Conservation (phyloP, 1,140 invertebrate genomes). For the Zaprionus tsacasi region DNA sequence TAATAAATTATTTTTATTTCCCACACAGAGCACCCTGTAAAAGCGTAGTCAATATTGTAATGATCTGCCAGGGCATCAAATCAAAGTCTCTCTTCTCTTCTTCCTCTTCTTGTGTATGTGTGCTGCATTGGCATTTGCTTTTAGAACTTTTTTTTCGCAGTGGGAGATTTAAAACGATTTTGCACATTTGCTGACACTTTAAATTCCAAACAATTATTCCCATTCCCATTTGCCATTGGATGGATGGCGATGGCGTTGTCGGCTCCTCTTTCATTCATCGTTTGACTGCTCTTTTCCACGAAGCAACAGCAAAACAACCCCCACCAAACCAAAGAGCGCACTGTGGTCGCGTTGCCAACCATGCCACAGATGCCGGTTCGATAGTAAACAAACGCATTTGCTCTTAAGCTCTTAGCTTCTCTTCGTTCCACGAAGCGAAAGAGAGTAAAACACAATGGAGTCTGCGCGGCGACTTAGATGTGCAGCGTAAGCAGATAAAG, state of each 20-base stretch:
- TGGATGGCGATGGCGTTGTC: not conserved
- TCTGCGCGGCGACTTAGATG: constrained; percentile 39
- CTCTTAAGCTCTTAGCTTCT: constrained; percentile 18
- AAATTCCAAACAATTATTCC: constrained; percentile 44
- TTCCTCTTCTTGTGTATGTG: not conserved
- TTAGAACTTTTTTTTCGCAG: not conserved
- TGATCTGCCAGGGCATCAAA: not conserved
- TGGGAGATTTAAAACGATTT: constrained; percentile 29
- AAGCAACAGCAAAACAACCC: constrained; percentile 41
- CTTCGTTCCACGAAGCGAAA: not conserved
- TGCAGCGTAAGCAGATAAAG: constrained; percentile 11
- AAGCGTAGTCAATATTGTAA: not conserved
- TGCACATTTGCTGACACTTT: constrained; percentile 48
- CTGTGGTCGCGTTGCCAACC: constrained; percentile 39
- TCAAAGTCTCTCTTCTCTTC: not conserved
- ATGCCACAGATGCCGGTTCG: not conserved
- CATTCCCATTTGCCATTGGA: constrained; percentile 11
- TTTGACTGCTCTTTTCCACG: constrained; percentile 11
- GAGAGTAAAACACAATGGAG: constrained; percentile 13
- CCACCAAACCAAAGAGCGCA: constrained; percentile 2
- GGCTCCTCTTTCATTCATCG: constrained; percentile 30
- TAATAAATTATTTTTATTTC: not conserved
- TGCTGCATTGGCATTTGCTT: constrained; percentile 9
- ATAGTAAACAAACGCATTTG: not conserved
- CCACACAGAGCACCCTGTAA: not conserved